Evolutionary conservation across 2,888 invertebrate genomes (phyloP), one percentile per base, ranked within the genome.

Genomic region (Germaria angustata): DNA sequence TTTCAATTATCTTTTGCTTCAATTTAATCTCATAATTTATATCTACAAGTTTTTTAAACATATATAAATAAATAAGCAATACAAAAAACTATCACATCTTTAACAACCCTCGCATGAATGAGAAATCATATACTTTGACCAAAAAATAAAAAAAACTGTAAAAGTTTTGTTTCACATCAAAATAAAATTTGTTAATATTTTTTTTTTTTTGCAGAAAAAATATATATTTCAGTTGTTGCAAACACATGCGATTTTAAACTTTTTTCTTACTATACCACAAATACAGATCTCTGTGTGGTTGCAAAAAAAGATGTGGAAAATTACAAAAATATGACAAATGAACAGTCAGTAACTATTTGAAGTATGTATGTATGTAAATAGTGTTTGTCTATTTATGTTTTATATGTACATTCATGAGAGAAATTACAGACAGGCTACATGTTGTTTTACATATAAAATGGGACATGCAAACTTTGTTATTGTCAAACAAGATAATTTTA

Each of bases 381-480:
- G 9, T n/a, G 2, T 57, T 57, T 34, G 17, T 22, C 22, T 49
- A 13, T 49, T 22, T 49, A 36, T 41, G n/a, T 15, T 41, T 13
- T 41, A 24, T 46, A 22, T 22, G 28, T 28, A 20, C 24, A 8
- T 53, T 41, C 20, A 57, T 76, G 36, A 57, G 46, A 49, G 36
- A 39, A 28, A 66, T 57, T 49, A 39, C 49, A 76, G 49, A 66
- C 53, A 69, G 36, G 77, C 69, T 69, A 78, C 69, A 69, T 69
- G 69, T 69, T 78, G 69, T 63, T 61, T 44, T 36, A 63, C 63
- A 63, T 55, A 78, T 24, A 13, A 49, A 49, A 63, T 55, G 63
- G n/a, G 55, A 78, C 77, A 78, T 63, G 77, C 53, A 78, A 69
- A 78, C 69, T 68, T 77, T 68, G 59, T 65, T 68, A 77, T 68